Conservation (phyloP, 2,113 vertebrate species). For the Struthio camelus region DNA sequence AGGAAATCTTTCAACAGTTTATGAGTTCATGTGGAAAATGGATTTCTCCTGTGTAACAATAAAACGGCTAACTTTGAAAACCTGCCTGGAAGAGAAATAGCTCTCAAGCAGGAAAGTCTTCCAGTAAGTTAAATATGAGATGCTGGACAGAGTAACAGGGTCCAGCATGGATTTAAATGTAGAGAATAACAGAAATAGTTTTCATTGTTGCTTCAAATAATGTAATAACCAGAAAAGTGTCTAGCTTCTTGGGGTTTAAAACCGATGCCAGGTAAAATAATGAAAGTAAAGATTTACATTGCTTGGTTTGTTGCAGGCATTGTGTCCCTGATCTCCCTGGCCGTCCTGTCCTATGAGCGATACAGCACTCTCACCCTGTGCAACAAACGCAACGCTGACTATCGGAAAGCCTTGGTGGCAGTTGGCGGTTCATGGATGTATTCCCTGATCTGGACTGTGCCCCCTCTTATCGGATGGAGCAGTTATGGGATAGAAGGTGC, state of each 20-base stretch:
- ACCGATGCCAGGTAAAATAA: background rate
- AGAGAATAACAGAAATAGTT: background rate
- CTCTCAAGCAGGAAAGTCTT: background rate
- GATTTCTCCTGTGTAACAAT: background rate
- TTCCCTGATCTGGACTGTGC: conserved; percentile 87
- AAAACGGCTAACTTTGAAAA: background rate
- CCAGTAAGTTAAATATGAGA: background rate
- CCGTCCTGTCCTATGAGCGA: conserved; percentile 87
- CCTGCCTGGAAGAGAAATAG: background rate
- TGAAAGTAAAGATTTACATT: background rate
- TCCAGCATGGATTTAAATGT: background rate
- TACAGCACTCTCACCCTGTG: conserved; percentile 86
- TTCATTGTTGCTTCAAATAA: background rate
- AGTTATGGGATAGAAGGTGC: conserved; percentile 86
- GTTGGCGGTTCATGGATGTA: conserved; percentile 85
- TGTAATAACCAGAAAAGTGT: background rate
- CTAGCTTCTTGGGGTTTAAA: background rate
- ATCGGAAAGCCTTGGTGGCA: conserved; percentile 81
- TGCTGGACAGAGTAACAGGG: background rate
- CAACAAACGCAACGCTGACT: conserved; percentile 77
- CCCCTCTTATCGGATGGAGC: conserved; percentile 88
- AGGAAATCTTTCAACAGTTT: background rate
- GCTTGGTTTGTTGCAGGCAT: conserved; percentile 76
- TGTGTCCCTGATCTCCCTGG: conserved; percentile 87
- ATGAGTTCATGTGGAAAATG: background rate